Base-by-base conservation (phyloP, 2,797 vertebrate genomes). In the Botia kubotai region DNA sequence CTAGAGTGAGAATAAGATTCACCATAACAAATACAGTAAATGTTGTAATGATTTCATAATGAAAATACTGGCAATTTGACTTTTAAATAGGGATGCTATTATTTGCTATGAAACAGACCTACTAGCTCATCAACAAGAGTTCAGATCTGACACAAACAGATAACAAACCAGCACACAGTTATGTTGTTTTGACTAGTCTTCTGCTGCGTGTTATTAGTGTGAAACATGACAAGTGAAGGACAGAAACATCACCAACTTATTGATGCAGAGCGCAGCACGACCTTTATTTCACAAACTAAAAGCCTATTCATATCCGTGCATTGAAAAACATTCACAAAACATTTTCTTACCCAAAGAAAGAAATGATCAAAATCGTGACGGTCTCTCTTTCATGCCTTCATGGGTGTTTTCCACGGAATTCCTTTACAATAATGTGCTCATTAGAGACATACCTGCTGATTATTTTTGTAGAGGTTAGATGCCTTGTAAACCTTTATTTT, bases 401-500 rank as follows among this genome's bases (percentile, higher is more conserved):
- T 63, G 29, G 50, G 60, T 82, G 84, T 48, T 12, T 69, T 68
- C 29, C 53, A 69, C 13, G 78, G 19, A 78, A 87, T 87, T 84
- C 50, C 23, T 81, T 69, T 77, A 80, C 39, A 81, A 84, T 72
- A 80, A 84, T 86, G 81, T 69, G 85, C 89, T 79, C 86, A 76
- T 77, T 82, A 55, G 76, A 65, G 71, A 76, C 82, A 72, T 85
- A 80, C 62, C 79, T 83, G 78, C 57, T 79, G 79, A 77, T 87
- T 87, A 84, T 86, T 89, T 83, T 81, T 79, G 39, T 82, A 76
- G 60, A 82, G 67, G 77, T 87, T 83, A 86, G 57, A 86, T 83
- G 58, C 75, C 86, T 88, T 83, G 70, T 89, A 86, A 90, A 90
- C 87, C 33, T 80, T 86, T 72, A 79, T 82, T 82, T 79, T 75